Conservation (phyloP, 2,113 vertebrate species). For the Nothocercus nigrocapillus region DNA sequence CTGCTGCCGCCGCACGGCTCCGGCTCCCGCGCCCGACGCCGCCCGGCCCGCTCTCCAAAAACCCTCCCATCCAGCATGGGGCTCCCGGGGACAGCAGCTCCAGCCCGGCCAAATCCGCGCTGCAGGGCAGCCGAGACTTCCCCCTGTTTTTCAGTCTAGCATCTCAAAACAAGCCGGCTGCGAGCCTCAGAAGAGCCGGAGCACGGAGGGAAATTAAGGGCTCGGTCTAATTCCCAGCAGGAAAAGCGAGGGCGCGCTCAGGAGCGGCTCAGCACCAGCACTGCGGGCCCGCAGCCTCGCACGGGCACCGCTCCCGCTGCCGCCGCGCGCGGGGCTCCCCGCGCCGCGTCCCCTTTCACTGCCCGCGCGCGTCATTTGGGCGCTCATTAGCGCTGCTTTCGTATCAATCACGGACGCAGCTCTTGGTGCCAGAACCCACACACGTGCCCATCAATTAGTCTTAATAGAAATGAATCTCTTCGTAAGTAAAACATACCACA, state of each 20-base stretch:
- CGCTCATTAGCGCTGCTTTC: conserved; percentile 23
- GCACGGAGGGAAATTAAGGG: background rate
- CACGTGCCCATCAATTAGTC: background rate
- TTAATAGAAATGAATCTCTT: too few species aligned
- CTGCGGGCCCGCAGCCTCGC: too few species aligned
- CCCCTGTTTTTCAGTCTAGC: background rate
- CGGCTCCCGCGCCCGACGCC: too few species aligned
- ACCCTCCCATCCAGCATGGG: background rate
- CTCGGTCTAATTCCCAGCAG: background rate
- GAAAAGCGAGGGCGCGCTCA: background rate
- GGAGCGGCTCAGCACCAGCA: background rate
- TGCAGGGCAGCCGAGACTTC: too few species aligned
- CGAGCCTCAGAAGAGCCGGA: background rate
- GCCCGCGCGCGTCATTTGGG: background rate
- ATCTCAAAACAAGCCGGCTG: background rate
- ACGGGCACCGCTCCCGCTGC: too few species aligned
- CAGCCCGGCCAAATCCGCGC: too few species aligned
- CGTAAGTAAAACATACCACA: too few species aligned
- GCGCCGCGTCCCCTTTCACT: accelerated
- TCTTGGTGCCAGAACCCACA: background rate
- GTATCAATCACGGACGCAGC: background rate
- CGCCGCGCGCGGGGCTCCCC: background rate
- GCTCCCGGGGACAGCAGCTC: background rate
- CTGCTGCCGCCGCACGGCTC: background rate
- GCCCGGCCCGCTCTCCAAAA: background rate